These are phyloP conservation scores for Chaetops frenatus DNA, from an alignment of 2,113 vertebrate species.

Conservation along the genomic window DNA sequence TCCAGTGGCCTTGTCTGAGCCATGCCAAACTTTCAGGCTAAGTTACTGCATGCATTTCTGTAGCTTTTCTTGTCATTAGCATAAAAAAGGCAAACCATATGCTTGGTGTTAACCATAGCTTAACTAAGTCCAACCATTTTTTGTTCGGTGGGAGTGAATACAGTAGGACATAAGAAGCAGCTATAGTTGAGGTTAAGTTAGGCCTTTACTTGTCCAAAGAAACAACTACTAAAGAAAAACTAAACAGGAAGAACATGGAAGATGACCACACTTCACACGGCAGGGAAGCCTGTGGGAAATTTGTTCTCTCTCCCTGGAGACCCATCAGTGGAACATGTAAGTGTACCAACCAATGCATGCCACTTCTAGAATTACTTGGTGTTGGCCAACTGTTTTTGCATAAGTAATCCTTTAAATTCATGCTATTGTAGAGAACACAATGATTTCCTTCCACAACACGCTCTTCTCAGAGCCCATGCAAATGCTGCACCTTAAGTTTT, in stretches of 20 bases:
- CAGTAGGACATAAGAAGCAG: neutral
- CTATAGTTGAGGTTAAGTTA: neutral
- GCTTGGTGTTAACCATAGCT: neutral
- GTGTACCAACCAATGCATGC: neutral
- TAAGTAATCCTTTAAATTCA: neutral
- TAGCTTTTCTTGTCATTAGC: neutral
- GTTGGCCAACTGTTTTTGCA: neutral
- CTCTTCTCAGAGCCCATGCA: neutral
- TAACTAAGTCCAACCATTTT: neutral
- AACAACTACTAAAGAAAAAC: neutral
- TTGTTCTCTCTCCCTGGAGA: neutral
- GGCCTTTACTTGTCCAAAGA: neutral
- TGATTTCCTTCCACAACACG: neutral
- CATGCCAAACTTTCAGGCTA: neutral
- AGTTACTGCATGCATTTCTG: neutral
- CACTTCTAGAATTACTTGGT: neutral
- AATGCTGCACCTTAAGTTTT: neutral
- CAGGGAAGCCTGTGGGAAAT: neutral
- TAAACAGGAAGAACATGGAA: neutral
- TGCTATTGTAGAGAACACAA: neutral
- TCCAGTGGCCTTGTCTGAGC: neutral
- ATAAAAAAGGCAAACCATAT: neutral
- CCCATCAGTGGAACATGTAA: neutral
- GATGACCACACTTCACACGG: neutral
- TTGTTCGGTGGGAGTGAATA: neutral